Evolutionary conservation across 2,113 vertebrate species (phyloP).

Genomic region (Datnioides undecimradiatus): DNA sequence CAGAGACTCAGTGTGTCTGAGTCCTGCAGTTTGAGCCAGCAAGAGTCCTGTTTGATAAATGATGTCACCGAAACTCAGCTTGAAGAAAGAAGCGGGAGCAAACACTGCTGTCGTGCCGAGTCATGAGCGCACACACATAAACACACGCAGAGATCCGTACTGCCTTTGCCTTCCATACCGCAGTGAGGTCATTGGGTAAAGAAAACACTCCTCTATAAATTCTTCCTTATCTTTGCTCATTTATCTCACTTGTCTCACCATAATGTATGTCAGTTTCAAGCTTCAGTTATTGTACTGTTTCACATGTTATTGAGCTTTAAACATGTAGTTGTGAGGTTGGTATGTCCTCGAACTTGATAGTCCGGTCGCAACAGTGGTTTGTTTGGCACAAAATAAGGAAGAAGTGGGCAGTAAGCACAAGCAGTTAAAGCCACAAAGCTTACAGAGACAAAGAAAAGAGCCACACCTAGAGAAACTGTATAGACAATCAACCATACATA

Average conservation of each 20-base stretch:
- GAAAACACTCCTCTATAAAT: conserved; percentile 4
- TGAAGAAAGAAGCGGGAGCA: conserved; percentile 58
- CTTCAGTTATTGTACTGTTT: not conserved
- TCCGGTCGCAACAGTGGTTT: not conserved
- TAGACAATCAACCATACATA: not conserved
- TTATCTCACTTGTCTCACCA: not conserved
- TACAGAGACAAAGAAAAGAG: conserved; percentile 29
- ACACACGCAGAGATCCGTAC: not conserved
- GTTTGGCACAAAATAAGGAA: conserved; percentile 15
- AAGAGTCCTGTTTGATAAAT: conserved; percentile 69
- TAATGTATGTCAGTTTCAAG: not conserved
- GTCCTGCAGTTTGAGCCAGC: conserved; percentile 48
- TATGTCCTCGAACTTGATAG: not conserved
- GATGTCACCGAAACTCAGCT: conserved; percentile 70
- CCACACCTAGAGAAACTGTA: not conserved
- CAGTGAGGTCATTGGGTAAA: conserved; percentile 49
- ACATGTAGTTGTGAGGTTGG: not conserved
- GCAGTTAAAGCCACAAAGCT: not conserved
- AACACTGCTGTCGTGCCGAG: conserved; percentile 50
- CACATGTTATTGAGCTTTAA: not conserved
- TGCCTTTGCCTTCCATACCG: not conserved
- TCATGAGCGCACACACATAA: conserved; percentile 12
- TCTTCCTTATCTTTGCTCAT: not conserved
- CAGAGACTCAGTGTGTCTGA: conserved; percentile 51
- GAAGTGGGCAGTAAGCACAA: conserved; percentile 16